phyloP scores from a whole-genome alignment of 2,888 invertebrate genomes.

The Sacculina carcini region DNA sequence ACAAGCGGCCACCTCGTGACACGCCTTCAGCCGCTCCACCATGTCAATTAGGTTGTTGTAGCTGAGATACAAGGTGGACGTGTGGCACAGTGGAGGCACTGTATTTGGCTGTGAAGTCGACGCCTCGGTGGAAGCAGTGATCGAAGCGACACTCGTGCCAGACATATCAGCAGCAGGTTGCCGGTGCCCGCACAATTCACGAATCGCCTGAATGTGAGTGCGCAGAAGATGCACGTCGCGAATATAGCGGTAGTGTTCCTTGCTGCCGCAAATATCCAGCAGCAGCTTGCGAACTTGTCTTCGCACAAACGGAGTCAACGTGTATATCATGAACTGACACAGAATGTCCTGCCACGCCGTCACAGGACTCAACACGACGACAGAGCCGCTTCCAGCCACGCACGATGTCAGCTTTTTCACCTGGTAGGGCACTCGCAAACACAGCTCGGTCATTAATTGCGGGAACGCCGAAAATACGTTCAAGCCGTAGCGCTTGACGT shows the following conservation, averaged over 20 bases:
- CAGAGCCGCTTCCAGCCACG: not conserved
- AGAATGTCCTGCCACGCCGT: slow-evolving; percentile 48
- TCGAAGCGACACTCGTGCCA: no score
- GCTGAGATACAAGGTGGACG: slow-evolving; percentile 27
- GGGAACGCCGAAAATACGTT: slow-evolving; percentile 87
- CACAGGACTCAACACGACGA: slow-evolving; percentile 8
- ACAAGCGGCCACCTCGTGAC: slow-evolving; percentile 55
- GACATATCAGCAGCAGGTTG: no score
- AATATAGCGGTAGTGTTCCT: slow-evolving; percentile 78
- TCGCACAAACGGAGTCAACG: slow-evolving; percentile 58
- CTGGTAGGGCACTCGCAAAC: slow-evolving; percentile 74
- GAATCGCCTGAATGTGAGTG: slow-evolving; percentile 38
- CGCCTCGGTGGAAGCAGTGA: no score
- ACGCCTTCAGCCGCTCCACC: slow-evolving; percentile 80
- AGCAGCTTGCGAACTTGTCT: slow-evolving; percentile 68
- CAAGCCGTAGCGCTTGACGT: slow-evolving; percentile 65
- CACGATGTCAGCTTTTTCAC: slow-evolving; percentile 25
- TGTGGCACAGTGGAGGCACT: not conserved
- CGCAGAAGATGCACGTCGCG: slow-evolving; percentile 79
- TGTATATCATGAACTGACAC: slow-evolving; percentile 86
- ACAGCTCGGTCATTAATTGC: slow-evolving; percentile 82
- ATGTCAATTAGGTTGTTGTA: slow-evolving; percentile 79
- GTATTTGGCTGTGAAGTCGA: no score
- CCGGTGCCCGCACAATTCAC: not conserved
- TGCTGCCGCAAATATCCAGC: slow-evolving; percentile 73